Evolutionary conservation across 1,140 invertebrate genomes (phyloP).

Genomic region (Metopolophium dirhodum): DNA sequence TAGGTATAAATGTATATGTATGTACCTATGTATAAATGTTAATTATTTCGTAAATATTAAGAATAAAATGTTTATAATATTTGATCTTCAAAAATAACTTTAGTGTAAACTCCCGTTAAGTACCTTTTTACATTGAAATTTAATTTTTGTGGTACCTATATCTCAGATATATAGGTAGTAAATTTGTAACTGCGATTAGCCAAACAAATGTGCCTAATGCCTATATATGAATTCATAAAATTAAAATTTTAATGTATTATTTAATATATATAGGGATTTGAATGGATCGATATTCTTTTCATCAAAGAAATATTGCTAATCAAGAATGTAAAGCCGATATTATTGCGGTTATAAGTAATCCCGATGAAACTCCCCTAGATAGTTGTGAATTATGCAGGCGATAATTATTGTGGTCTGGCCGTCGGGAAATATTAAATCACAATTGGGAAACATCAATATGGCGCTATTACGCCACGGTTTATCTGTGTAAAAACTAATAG

Average conservation of each 20-base stretch:
- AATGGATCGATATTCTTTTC: neutral
- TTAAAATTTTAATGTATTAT: neutral
- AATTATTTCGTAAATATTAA: neutral
- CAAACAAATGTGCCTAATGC: neutral
- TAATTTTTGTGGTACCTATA: neutral
- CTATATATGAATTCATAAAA: neutral
- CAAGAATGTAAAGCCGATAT: neutral
- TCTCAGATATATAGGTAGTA: neutral
- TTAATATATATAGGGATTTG: neutral
- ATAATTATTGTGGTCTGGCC: neutral
- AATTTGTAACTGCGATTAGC: neutral
- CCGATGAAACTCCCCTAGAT: neutral
- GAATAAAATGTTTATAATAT: neutral
- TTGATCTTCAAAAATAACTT: neutral
- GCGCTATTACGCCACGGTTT: neutral
- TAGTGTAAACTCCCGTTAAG: too few species aligned
- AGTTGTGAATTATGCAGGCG: neutral
- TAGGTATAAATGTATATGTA: neutral
- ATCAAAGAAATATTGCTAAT: neutral
- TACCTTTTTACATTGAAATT: neutral
- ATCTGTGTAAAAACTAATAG: neutral
- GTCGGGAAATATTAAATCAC: neutral
- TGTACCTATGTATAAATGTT: neutral
- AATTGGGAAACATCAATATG: neutral
- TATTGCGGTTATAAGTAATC: neutral